Base-by-base conservation (phyloP, 2,113 vertebrate genomes). In the Blennius ocellaris region DNA sequence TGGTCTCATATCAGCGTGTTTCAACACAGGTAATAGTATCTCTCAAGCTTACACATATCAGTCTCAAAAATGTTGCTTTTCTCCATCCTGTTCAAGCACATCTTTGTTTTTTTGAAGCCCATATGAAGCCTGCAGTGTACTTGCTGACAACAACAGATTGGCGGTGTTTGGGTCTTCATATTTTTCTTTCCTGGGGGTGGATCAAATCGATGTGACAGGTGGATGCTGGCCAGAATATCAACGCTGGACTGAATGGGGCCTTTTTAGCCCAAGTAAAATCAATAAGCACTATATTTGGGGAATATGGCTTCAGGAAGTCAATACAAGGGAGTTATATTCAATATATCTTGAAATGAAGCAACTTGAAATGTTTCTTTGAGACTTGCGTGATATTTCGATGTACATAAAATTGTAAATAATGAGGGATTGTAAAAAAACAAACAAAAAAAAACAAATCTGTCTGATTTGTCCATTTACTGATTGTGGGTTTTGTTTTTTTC, bases 211-310 rank as follows among this genome's bases (percentile, higher is more conserved):
- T 67, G 61, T 72, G 71, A 76, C 59, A 68, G 37, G 48, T 40
- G 43, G 43, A 21, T 44, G 47, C 61, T 57, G 61, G n/a, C 48
- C 58, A 80, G 71, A 84, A 69, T 73, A 63, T 76, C 57, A 65
- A 57, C 63, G 14, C 53, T 69, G 48, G 41, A 45, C 38, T 55
- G 47, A 58, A 48, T 64, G 41, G 80, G 43, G 48, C 44, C 1
- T 11, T n/a, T 43, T 10, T 47, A 48, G n/a, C 15, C 16, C 16
- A 5, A 38, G 17, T 50, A 21, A 66, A 75, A 70, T 78, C 75
- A 80, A 55, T 80, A 68, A 68, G 49, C 50, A 16, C 30, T 58
- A 60, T 73, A 69, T 58, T 39, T 55, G 7, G 14, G 17, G 17
- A 30, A 78, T 36, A 58, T n/a, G 36, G 6, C 53, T 59, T 65